phyloP scores from a whole-genome alignment of 2,113 vertebrate species.

The Strigops habroptila region DNA sequence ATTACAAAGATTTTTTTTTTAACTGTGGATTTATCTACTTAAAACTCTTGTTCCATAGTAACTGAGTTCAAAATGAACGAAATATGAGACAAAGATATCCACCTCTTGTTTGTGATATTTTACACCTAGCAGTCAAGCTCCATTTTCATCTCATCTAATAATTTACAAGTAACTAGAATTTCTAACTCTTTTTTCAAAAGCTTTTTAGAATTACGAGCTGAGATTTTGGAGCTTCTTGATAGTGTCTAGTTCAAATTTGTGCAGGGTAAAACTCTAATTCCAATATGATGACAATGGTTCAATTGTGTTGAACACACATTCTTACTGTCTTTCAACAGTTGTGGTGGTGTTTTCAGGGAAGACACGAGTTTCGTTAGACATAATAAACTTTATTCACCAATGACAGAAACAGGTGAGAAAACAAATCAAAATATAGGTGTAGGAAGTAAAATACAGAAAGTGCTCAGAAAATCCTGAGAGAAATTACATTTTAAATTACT shows the following conservation, averaged over 20 bases:
- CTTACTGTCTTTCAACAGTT: background rate
- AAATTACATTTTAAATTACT: background rate
- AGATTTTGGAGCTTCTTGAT: background rate
- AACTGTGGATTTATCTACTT: background rate
- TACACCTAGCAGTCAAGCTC: background rate
- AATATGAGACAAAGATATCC: background rate
- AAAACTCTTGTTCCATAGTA: background rate
- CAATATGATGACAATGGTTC: background rate
- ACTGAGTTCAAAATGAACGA: background rate
- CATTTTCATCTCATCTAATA: background rate
- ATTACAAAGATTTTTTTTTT: background rate
- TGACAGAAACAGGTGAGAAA: background rate
- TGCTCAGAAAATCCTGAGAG: background rate
- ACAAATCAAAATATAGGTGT: rapidly evolving
- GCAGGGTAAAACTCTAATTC: background rate
- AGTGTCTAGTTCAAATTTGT: background rate
- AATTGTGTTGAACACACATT: background rate
- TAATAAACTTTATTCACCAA: background rate
- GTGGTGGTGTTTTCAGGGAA: background rate
- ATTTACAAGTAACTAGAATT: background rate
- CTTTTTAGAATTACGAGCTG: background rate
- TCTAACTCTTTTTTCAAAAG: background rate
- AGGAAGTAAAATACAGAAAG: background rate
- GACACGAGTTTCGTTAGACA: background rate
- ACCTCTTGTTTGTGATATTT: background rate